Evolutionary conservation across 2,113 vertebrate species (phyloP).

Genomic region (Vanacampus margaritifer): DNA sequence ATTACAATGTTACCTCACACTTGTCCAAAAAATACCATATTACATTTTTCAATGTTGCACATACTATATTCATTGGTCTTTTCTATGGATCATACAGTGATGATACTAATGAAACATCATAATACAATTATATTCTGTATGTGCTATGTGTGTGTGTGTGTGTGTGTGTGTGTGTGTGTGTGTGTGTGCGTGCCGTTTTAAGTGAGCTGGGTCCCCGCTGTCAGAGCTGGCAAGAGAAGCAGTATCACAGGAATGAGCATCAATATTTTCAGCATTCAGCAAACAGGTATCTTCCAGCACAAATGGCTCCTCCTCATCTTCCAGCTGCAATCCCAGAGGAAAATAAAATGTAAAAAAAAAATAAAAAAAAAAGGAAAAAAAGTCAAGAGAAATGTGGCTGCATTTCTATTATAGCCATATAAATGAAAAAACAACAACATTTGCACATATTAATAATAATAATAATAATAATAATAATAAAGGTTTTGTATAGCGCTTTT

Average conservation of each 20-base stretch:
- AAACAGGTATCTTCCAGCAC: slow-evolving; percentile 89
- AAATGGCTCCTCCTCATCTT: slow-evolving; percentile 94
- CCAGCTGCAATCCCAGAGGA: slow-evolving; percentile 71
- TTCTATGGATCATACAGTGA: not conserved
- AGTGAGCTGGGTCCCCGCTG: slow-evolving; percentile 88
- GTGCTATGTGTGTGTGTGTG: too few relatives aligned
- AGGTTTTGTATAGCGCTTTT: too few relatives aligned
- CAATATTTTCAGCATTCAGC: slow-evolving; percentile 86
- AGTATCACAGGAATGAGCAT: slow-evolving; percentile 92
- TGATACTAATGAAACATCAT: too few relatives aligned
- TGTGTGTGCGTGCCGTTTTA: slow-evolving; percentile 76
- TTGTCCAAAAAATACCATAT: not conserved
- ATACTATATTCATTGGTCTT: not conserved
- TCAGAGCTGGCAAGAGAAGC: slow-evolving; percentile 97
- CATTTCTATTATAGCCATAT: not conserved
- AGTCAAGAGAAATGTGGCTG: not conserved
- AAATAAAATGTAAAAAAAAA: not conserved
- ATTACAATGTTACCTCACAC: slow-evolving; percentile 1
- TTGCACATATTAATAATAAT: too few relatives aligned
- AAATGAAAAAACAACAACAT: too few relatives aligned
- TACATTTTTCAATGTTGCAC: not conserved
- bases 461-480: too few relatives aligned
- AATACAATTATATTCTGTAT: too few relatives aligned
- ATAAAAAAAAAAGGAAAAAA: too few relatives aligned
- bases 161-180: too few relatives aligned